Base-by-base conservation (phyloP, 2,888 invertebrate genomes). In the Apamea sordens region DNA sequence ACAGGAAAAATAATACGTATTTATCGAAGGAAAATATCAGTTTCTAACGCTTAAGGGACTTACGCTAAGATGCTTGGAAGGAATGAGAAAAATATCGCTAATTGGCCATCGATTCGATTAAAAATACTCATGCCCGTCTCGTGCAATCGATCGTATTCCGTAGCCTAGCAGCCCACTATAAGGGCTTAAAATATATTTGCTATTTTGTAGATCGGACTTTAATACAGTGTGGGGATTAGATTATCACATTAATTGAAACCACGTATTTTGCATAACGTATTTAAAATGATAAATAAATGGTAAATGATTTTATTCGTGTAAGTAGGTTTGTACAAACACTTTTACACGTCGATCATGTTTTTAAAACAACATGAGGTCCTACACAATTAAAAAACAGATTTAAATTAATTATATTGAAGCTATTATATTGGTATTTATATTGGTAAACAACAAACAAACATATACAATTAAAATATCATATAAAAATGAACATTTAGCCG, bases 41-140 rank as follows among this genome's bases (percentile, higher is more conserved):
- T 63, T 80, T 59, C 24, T n/a, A 56, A 41, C 4, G 71, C 63
- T 28, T 64, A 36, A 53, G 15, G 61, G 63, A 70, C 28, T 85
- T 76, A 73, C 73, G 72, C 10, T 72, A 85, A 74, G 74, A 21
- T 2, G 74, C 82, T 85, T 64, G 56, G 18, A 18, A 76, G 36
- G n/a, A 69, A 81, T 71, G 53, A 32, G 71, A 68, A 75, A 82
- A 82, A 74, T 61, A 74, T 72, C 59, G 36, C 67, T 85, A 88
- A 86, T 83, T 88, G 76, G 88, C n/a, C 24, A 24, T 69, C 83
- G 72, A 69, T 64, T 32, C 64, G 36, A 53, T 3, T 73, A 67
- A 72, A 77, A 82, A 86, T 84, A 86, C 50, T 47, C 47, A 69
- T 68, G 32, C 10, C 24, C 32, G 67, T 44, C 65, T 72, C 69